Evolutionary conservation across 2,113 vertebrate genomes (phyloP).

Genomic region (Cyprinodon variegatus): DNA sequence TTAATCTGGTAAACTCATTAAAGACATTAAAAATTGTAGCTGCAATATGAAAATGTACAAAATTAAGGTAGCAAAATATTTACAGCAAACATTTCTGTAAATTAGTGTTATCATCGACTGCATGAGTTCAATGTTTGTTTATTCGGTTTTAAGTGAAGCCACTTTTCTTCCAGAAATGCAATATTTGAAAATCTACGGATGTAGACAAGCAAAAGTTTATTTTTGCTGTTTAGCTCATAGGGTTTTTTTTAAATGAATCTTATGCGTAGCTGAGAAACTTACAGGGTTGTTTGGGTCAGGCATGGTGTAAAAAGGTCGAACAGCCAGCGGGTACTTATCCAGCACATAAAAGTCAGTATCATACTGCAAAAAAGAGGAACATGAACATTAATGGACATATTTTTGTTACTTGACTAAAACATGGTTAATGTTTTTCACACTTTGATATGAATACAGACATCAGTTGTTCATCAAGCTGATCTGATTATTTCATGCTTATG

Average conservation of each 20-base stretch:
- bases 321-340: conserved; percentile 97
- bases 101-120: not conserved
- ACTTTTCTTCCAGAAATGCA: not conserved
- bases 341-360: conserved; percentile 99
- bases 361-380: conserved; percentile 79
- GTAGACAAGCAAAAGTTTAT: not conserved
- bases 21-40: not conserved
- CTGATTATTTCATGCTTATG: not conserved
- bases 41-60: not conserved
- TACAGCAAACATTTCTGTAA: not conserved
- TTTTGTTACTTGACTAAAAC: not conserved
- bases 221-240: not conserved
- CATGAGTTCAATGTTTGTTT: no score
- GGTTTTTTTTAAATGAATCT: not conserved
- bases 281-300: conserved; percentile 91
- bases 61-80: not conserved
- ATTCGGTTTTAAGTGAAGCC: no score
- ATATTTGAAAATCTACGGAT: not conserved
- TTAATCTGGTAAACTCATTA: no score
- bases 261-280: conserved; percentile 65
- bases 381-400: not conserved
- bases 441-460: no score
- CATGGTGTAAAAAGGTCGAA: conserved; percentile 99
- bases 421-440: not conserved
- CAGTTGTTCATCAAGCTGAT: not conserved